phyloP scores from a whole-genome alignment of 2,113 vertebrate genomes.

The Platysternon megacephalum region DNA sequence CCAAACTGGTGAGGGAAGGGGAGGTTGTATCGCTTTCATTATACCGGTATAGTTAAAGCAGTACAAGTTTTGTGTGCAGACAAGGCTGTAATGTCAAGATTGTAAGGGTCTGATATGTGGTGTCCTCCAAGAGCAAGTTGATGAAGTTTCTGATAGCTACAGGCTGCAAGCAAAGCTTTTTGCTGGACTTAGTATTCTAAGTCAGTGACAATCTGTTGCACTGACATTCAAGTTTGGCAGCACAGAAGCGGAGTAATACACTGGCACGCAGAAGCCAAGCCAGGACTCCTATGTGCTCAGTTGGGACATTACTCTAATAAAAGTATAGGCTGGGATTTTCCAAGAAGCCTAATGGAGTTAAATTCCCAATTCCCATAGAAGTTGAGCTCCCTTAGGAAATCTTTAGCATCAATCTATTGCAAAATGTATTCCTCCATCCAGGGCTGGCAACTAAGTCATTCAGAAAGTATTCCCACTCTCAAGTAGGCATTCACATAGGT shows the following conservation, averaged over 20 bases:
- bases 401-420: neutral
- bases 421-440: neutral
- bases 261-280: neutral
- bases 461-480: constrained; percentile 15
- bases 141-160: neutral
- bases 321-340: neutral
- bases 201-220: neutral
- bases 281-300: constrained; percentile 36
- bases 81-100: neutral
- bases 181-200: neutral
- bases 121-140: neutral
- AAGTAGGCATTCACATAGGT: neutral
- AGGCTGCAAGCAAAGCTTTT: neutral
- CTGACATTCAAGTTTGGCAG: constrained; percentile 38
- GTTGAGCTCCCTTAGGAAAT: constrained; percentile 2
- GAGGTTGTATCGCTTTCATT: neutral
- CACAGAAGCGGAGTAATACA: constrained; percentile 51
- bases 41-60: neutral
- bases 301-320: constrained; percentile 5
- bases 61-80: neutral
- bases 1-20: neutral
- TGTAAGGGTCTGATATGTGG: neutral
- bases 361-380: neutral
- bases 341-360: neutral
- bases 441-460: constrained; percentile 2